Evolutionary conservation across 1,140 invertebrate species (phyloP), one percentile per base, ranked within the genome.

Genomic region (Ptiloglossa arizonensis): DNA sequence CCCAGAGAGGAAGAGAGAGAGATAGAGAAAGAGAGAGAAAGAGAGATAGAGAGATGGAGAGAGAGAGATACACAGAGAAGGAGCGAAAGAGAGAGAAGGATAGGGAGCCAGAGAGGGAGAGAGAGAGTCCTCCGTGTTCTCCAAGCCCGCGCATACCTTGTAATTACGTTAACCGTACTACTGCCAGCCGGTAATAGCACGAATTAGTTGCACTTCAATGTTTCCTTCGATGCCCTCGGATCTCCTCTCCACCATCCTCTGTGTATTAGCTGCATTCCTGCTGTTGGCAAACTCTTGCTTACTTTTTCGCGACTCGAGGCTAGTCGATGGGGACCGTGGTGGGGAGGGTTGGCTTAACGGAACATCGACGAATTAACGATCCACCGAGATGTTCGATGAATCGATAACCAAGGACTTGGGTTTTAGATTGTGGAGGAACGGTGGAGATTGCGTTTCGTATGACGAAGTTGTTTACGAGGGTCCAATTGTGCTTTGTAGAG

Each of bases 81-180:
- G 41, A 41, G 41, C 9, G 41, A 41, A 11, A 41, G 2, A 35
- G 35, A 35, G 35, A 35, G 35, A 2, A n/a, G 9, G 41, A 41
- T 6, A 41, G 41, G 13, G 41, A 41, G 2, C 5, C 5, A 35
- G 35, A 35, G 35, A 2, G 9, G n/a, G 24, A n/a, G 9, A 59
- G 22, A 57, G 41, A 68, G 84, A 86, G 83, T 85, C 83, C 86
- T 83, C 59, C 68, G 38, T 52, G 67, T 60, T 80, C 79, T 62
- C 70, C 72, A 54, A 27, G 41, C 59, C 64, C 74, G 68, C 67
- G 72, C 73, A 69, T 69, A 86, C 80, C 87, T 87, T 80, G 85
- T 91, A 90, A 91, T 91, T 90, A 91, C 87, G 87, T 88, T 89
- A 89, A 91, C 87, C 83, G 86, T 85, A 87, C 82, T 77, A 87